Evolutionary conservation across 2,113 vertebrate genomes (phyloP).

Genomic region (Hymenochirus boettgeri): DNA sequence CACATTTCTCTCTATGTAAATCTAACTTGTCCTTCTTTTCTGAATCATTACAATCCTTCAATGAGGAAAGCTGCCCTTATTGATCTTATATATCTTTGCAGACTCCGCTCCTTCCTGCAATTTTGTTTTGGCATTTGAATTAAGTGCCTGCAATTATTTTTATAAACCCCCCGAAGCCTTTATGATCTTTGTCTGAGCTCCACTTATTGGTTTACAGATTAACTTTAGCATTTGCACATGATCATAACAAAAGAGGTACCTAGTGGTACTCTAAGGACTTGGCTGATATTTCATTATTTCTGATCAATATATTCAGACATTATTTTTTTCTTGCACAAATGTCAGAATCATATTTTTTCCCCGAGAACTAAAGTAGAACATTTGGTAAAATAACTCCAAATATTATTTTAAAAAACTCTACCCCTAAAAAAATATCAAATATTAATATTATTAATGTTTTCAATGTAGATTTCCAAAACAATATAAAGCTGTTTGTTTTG

Average conservation of each 20-base stretch:
- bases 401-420: not conserved
- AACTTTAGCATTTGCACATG: constrained; percentile 57
- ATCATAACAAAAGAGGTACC: constrained; percentile 52
- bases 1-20: constrained; percentile 11
- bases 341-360: constrained; percentile 19
- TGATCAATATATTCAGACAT: constrained; percentile 45
- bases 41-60: constrained; percentile 37
- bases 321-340: constrained; percentile 45
- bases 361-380: not conserved
- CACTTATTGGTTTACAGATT: constrained; percentile 54
- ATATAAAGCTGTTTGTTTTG: too few relatives aligned
- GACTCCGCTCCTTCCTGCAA: constrained; percentile 46
- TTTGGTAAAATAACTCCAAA: too few relatives aligned
- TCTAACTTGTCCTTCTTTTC: not conserved
- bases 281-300: constrained; percentile 45
- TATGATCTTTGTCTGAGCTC: constrained; percentile 47
- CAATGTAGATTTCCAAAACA: too few relatives aligned
- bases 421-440: not conserved
- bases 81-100: constrained; percentile 57
- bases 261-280: constrained; percentile 44
- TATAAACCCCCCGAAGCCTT: constrained; percentile 47
- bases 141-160: constrained; percentile 48
- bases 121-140: constrained; percentile 58
- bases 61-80: constrained; percentile 42
- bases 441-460: not conserved